A percentile compares a stretch with the other conserved stretches of the same genome.
These are phyloP conservation scores for Sigmodon hispidus DNA, from an alignment of 2,113 vertebrate genomes.

Conservation along the genomic window DNA sequence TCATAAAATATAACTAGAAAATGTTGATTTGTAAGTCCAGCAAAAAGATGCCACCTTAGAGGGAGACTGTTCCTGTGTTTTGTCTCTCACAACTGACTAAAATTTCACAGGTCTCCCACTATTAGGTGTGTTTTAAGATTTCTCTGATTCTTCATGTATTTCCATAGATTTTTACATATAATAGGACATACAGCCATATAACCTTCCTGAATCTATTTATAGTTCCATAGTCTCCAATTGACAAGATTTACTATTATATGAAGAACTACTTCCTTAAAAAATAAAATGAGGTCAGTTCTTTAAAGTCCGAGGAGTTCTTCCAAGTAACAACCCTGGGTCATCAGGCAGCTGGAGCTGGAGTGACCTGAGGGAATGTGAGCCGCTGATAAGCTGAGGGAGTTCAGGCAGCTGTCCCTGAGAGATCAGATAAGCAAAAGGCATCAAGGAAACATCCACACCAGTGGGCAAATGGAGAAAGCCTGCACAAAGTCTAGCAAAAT, in stretches of 20 bases:
- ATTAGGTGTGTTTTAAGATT: background rate
- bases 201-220: background rate
- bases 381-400: slow-evolving; percentile 11
- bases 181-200: background rate
- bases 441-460: background rate
- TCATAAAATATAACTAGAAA: background rate
- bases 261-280: background rate
- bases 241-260: background rate
- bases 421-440: slow-evolving; percentile 51
- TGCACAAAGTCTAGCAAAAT: background rate
- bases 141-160: background rate
- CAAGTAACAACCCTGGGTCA: background rate
- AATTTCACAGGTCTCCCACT: background rate
- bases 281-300: background rate
- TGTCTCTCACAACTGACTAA: background rate
- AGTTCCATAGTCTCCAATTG: background rate
- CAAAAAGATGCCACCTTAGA: background rate
- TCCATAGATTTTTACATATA: background rate
- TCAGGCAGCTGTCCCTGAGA: background rate
- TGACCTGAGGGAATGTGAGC: slow-evolving; percentile 20
- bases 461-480: background rate
- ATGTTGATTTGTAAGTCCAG: background rate
- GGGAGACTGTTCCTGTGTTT: background rate
- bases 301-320: background rate
- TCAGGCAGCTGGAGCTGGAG: background rate